Base-by-base conservation (phyloP, 2,797 vertebrate species). In the Megaceryle alcyon region DNA sequence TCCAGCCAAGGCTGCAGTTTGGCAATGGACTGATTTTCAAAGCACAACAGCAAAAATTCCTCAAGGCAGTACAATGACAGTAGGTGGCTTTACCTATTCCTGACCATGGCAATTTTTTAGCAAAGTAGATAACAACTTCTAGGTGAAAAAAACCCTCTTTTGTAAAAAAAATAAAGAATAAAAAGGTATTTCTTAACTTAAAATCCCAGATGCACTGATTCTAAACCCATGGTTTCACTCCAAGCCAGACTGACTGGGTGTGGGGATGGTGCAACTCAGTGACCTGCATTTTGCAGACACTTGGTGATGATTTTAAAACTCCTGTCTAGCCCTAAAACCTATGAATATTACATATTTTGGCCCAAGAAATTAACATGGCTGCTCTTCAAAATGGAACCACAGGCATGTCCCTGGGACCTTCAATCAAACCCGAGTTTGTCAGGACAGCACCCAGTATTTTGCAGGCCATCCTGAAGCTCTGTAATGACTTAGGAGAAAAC, bases 401-500 rank as follows among this genome's bases (percentile, higher is more conserved):
- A 96, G 81, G 90, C 80, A 82, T 48, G 54, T 88, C 86, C 77
- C 46, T 57, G 70, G 82, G 83, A 71, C 63, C 81, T 93, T 76
- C 73, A 79, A 92, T 82, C 63, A 79, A 49, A 66, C 14, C 4
- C 0, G 54, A 65, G 49, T 64, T 76, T 51, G 66, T 23, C 60
- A 77, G 86, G 84, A 51, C 68, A 92, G 88, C 76, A 79, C 15
- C 46, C 6, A 0, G 10, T 21, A 23, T 66, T 48, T 44, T 12
- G 26, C 77, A 82, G 80, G 51, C 44, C 56, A 53, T 59, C 33
- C 59, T 10, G 14, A 78, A 46, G 72, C 31, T 90, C 76, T 72
- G 2, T 21, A 65, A 70, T 20, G 70, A 63, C 56, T 64, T 18
- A 12, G 41, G 70, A 91, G 65, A 72, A 93, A 91, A 84, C 72